Conservation (phyloP, 1,140 invertebrate genomes). For the Oryctes rhinoceros region DNA sequence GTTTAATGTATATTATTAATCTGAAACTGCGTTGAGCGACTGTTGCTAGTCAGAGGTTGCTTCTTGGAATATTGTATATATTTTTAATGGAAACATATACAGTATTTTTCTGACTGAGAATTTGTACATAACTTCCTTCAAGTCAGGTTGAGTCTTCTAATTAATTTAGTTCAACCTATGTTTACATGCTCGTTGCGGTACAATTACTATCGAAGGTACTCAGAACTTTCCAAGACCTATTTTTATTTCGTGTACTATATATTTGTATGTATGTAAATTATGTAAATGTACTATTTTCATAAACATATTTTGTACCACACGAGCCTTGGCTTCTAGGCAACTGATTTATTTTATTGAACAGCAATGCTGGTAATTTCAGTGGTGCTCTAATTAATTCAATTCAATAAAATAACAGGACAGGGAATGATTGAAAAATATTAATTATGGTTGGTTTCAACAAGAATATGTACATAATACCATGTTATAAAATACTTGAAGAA, state of each 20-base stretch:
- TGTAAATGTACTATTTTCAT: slow-evolving; percentile 39
- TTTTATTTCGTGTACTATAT: slow-evolving; percentile 39
- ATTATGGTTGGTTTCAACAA: slow-evolving; percentile 49
- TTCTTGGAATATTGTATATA: slow-evolving; percentile 54
- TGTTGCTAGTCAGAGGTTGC: slow-evolving; percentile 53
- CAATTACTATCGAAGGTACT: slow-evolving; percentile 42
- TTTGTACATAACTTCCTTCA: slow-evolving; percentile 47
- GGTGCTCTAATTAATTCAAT: slow-evolving; percentile 40
- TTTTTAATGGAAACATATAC: slow-evolving; percentile 53
- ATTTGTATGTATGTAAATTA: slow-evolving; percentile 42
- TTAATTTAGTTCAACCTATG: slow-evolving; percentile 38
- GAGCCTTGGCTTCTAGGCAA: slow-evolving; percentile 43
- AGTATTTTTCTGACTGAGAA: slow-evolving; percentile 56
- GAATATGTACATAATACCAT: slow-evolving; percentile 46
- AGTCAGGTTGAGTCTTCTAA: slow-evolving; percentile 30
- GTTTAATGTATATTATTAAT: slow-evolving; percentile 45
- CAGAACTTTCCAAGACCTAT: slow-evolving; percentile 37
- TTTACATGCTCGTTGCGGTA: slow-evolving; percentile 41
- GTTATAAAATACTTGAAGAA: slow-evolving; percentile 46
- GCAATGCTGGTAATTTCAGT: slow-evolving; percentile 46
- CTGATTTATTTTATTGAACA: slow-evolving; percentile 45
- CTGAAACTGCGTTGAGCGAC: slow-evolving; percentile 54
- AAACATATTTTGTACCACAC: slow-evolving; percentile 22
- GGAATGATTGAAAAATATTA: slow-evolving; percentile 48
- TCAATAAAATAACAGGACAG: slow-evolving; percentile 46